Evolutionary conservation across 2,113 vertebrate species (phyloP).

Genomic region (Bagarius yarrelli): DNA sequence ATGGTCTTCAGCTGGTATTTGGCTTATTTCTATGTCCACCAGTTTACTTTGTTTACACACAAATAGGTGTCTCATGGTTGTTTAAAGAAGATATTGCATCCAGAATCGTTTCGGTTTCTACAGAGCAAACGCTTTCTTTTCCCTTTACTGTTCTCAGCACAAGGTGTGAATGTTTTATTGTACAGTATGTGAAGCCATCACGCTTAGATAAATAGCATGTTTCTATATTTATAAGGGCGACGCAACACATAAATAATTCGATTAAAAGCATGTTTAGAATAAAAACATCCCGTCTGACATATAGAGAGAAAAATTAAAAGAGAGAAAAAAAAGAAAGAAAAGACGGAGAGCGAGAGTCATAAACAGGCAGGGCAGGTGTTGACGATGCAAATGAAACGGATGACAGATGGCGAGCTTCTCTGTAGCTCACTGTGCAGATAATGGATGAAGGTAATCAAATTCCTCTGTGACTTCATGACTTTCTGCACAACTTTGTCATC

Average conservation of each 20-base stretch:
- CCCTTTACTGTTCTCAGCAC: neutral
- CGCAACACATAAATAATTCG: constrained; percentile 49
- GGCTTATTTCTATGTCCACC: constrained; percentile 23
- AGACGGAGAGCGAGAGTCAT: constrained; percentile 83
- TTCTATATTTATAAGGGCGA: constrained; percentile 47
- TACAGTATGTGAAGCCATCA: constrained; percentile 23
- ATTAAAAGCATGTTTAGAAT: constrained; percentile 47
- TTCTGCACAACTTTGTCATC: constrained; percentile 94
- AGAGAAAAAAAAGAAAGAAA: constrained; percentile 52
- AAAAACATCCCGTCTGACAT: constrained; percentile 29
- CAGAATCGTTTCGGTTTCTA: neutral
- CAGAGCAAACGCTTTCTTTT: neutral
- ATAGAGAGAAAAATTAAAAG: constrained; percentile 17
- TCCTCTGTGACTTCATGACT: constrained; percentile 96
- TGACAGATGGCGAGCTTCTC: constrained; percentile 98
- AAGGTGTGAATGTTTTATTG: constrained; percentile 32
- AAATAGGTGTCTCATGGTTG: neutral
- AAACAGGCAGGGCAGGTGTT: constrained; percentile 99
- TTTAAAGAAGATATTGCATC: constrained; percentile 2
- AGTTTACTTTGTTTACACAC: neutral
- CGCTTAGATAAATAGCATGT: constrained; percentile 35
- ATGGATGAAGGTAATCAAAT: constrained; percentile 99
- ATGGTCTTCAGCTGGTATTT: too few relatives aligned
- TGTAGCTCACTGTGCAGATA: constrained; percentile 95
- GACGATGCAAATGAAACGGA: constrained; percentile 99